Evolutionary conservation across 2,113 vertebrate genomes (phyloP), one percentile per base, ranked within the genome.

Genomic region (Agelaius phoeniceus): DNA sequence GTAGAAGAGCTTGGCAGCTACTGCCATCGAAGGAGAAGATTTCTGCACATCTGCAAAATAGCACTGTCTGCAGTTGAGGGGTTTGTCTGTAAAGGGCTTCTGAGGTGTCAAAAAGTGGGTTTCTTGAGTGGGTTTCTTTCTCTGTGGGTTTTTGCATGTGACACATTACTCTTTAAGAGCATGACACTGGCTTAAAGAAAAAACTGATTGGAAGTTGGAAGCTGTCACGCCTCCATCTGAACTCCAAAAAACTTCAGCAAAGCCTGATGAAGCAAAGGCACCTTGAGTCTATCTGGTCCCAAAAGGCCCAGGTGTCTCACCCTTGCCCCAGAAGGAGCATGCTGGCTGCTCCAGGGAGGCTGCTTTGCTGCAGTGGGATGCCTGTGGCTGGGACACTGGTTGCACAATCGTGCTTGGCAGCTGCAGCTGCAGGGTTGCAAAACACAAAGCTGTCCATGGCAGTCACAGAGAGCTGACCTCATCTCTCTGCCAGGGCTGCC

Each of bases 241-340:
- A 28, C 44, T 48, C 49, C 12, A 30, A 43, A 67, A 20, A 27
- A 4, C 16, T 55, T 26, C 9, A 72, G 62, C 35, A 39, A 61
- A 69, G 35, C 63, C 7, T 0, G 10, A 5, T 6, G 31, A 93
- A 48, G 43, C 2, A 9, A 49, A 81, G 19, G 35, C 78, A 68
- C 19, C n/a, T 24, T 0, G 8, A 16, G 35, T 10, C 4, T 10
- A 0, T 31, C 24, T 27, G 37, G 19, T 20, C 27, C 15, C 18
- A 49, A 81, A 24, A 13, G 57, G 61, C 51, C 8, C 37, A 65
- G 67, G 27, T 72, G 79, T 71, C 10, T 66, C 68, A 49, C 4
- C 46, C 35, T 8, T 41, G 62, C 67, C 83, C 66, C 82, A 75
- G 66, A 20, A 90, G 57, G 13, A 28, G 19, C 1, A 0, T 4